These are phyloP conservation scores for Phymatocera aterrima DNA, from an alignment of 2,888 invertebrate species.

Conservation along the genomic window DNA sequence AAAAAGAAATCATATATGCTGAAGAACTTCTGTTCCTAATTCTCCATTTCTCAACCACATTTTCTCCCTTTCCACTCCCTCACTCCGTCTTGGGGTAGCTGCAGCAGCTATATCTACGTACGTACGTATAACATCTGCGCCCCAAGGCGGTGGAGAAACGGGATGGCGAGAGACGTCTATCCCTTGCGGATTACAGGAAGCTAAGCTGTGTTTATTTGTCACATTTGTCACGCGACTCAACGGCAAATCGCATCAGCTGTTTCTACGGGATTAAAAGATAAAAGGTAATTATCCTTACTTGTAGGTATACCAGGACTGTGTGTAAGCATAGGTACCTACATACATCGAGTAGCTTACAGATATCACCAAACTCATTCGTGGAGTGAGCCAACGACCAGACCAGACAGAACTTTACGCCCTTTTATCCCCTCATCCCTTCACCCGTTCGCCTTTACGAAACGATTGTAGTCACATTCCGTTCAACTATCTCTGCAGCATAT, in stretches of 20 bases:
- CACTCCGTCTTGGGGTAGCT: not conserved
- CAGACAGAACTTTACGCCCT: not conserved
- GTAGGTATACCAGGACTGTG: not conserved
- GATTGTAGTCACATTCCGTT: not conserved
- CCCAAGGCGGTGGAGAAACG: conserved; percentile 38
- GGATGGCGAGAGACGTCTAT: conserved; percentile 51
- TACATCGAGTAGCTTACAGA: not conserved
- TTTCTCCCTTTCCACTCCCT: not conserved
- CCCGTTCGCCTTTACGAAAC: not conserved
- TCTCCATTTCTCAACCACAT: not conserved
- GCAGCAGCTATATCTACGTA: not conserved
- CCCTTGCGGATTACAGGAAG: conserved; percentile 57
- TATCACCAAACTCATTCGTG: not conserved
- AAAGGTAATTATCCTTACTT: conserved; percentile 38
- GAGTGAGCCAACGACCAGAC: not conserved
- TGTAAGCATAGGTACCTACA: not conserved
- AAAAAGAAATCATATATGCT: not conserved
- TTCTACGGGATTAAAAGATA: conserved; percentile 46
- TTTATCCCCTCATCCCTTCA: too few species aligned
- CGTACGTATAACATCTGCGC: conserved; percentile 46
- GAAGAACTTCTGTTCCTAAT: not conserved
- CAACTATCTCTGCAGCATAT: not conserved
- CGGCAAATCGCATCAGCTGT: conserved; percentile 46
- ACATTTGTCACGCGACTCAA: conserved; percentile 54
- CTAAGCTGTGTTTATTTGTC: conserved; percentile 60